Percentiles rank a stretch among this genome's conserved stretches.
These are phyloP conservation scores for Cephus rjabovi DNA, from an alignment of 2,888 invertebrate species.

Conservation along the genomic window DNA sequence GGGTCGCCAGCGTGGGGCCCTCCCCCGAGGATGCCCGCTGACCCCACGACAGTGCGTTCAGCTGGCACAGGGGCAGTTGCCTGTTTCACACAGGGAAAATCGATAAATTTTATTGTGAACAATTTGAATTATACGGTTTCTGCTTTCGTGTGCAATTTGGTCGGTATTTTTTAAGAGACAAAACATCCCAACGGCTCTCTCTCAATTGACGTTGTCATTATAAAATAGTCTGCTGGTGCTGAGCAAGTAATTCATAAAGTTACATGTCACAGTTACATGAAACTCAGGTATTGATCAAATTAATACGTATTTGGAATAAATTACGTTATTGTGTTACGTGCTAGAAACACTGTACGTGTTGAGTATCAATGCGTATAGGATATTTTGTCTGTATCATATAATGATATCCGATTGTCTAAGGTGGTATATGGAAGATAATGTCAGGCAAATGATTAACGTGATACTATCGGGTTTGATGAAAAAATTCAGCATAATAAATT, in stretches of 20 bases:
- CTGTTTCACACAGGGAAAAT: slow-evolving; percentile 38
- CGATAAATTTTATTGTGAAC: neutral
- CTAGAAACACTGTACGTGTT: neutral
- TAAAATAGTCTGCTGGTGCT: neutral
- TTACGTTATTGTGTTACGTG: neutral
- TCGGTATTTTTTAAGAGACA: slow-evolving; percentile 13
- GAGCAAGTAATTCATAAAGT: neutral
- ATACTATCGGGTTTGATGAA: neutral
- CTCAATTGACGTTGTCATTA: neutral
- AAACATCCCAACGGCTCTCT: slow-evolving; percentile 5
- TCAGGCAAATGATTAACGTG: neutral
- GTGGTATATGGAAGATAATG: slow-evolving; percentile 2
- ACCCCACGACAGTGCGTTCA: slow-evolving; percentile 71
- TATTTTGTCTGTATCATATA: slow-evolving; percentile 15
- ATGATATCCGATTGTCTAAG: neutral
- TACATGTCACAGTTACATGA: neutral
- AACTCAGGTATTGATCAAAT: neutral
- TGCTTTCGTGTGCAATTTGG: slow-evolving; percentile 12
- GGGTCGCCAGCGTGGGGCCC: slow-evolving; percentile 71
- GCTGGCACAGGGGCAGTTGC: slow-evolving; percentile 73
- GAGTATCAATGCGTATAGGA: neutral
- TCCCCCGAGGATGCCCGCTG: slow-evolving; percentile 73
- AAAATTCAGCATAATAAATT: neutral
- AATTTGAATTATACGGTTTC: neutral
- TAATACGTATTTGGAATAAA: neutral